These are phyloP conservation scores for Athene cunicularia DNA, from an alignment of 2,113 vertebrate genomes.

Conservation along the genomic window DNA sequence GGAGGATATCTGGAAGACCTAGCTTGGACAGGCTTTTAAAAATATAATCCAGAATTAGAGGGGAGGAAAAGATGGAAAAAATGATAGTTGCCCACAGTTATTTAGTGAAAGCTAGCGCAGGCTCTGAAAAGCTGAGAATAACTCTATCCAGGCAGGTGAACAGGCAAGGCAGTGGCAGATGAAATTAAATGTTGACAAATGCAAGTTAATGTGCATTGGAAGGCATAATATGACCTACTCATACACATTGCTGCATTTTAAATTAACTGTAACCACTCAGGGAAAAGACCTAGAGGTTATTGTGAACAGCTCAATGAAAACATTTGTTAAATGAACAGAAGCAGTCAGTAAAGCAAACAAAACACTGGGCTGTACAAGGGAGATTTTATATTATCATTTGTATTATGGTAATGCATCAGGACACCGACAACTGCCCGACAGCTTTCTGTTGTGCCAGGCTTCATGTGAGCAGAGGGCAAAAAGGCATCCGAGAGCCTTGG, in stretches of 20 bases:
- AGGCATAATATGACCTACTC: conserved; percentile 27
- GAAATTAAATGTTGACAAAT: conserved; percentile 65
- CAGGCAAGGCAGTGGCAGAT: conserved; percentile 17
- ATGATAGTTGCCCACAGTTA: background rate
- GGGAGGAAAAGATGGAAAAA: background rate
- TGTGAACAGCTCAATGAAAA: conserved; percentile 54
- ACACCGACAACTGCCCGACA: background rate
- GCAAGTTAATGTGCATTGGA: conserved; percentile 51
- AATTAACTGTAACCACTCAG: conserved; percentile 54
- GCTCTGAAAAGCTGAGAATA: background rate
- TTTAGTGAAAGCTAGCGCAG: background rate
- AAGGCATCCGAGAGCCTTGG: background rate
- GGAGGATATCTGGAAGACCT: background rate
- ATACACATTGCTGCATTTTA: conserved; percentile 44
- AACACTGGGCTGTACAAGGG: background rate
- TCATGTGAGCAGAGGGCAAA: background rate
- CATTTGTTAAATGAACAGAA: conserved; percentile 38
- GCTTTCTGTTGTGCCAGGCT: background rate
- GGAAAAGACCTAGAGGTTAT: conserved; percentile 53
- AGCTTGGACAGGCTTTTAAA: background rate
- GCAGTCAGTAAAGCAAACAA: conserved; percentile 49
- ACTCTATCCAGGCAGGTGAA: conserved; percentile 31
- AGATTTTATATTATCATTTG: background rate
- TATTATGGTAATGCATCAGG: background rate
- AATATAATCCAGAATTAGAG: background rate